Base-by-base conservation (phyloP, 2,797 vertebrate genomes). In the Novumbra hubbsi region DNA sequence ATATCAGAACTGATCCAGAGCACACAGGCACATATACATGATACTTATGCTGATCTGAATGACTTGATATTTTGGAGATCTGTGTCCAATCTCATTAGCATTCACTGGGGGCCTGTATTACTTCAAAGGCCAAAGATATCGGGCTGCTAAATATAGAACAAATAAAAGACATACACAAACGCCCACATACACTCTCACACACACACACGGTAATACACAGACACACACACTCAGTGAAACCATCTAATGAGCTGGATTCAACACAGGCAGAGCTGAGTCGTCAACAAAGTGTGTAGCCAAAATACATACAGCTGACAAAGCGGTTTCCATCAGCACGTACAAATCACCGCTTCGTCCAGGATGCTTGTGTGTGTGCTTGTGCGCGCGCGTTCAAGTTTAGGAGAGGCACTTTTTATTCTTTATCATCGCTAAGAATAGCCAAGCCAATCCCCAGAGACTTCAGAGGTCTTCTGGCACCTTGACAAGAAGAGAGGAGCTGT, bases 201-300 rank as follows among this genome's bases (percentile, higher is more conserved):
- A 21, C 52, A 55, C 52, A 55, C 19, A 21, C 50, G 17, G 5
- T 9, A n/a, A 55, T 6, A 45, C 41, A 21, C 52, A 52, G 3
- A n/a, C 50, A 55, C 52, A 45, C 41, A 45, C 17, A 55, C 6
- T n/a, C 52, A 55, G 83, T 88, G 82, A 85, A 88, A 77, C 82
- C 77, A 76, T 80, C 83, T 90, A 90, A 89, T 85, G 86, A 88
- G 86, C 85, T 78, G 78, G 27, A 84, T 78, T 77, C 82, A 86
- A 78, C 80, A 64, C 14, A 64, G 27, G 78, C 80, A 84, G 79
- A 45, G 81, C 76, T 80, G 0, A 41, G 80, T 83, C 80, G 81
- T 79, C 87, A 87, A 85, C 84, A 76, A 74, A 78, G 70, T 17
- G n/a, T 19, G 74, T 63, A 60, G 69, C 1, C 41, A 48, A 74